A percentile compares a stretch with the other conserved stretches of the same genome.
Evolutionary conservation across 1,140 invertebrate genomes (phyloP).

Genomic region (Leptinotarsa undecemlineata): DNA sequence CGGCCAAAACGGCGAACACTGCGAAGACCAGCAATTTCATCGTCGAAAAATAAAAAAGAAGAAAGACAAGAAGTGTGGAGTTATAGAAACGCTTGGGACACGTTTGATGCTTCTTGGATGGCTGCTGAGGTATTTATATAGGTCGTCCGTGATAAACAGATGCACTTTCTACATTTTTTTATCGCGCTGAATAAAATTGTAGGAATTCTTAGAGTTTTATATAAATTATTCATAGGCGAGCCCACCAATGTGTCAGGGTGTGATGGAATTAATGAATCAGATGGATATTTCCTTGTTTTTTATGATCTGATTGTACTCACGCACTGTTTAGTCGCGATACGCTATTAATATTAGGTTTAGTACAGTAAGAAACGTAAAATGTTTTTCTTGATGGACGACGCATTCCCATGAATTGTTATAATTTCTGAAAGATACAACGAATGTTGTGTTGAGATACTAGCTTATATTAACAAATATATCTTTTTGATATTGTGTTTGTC

Average conservation of each 20-base stretch:
- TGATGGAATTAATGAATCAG: background rate
- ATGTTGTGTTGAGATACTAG: too few relatives aligned
- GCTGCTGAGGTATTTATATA: background rate
- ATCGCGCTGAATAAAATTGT: background rate
- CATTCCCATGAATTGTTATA: too few relatives aligned
- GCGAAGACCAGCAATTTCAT: conserved; percentile 38
- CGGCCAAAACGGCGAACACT: conserved; percentile 35
- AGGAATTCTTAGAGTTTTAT: background rate
- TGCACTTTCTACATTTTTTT: background rate
- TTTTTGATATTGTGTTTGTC: too few relatives aligned
- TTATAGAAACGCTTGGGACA: background rate
- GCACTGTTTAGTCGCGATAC: background rate
- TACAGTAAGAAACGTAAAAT: too few relatives aligned
- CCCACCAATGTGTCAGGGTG: background rate
- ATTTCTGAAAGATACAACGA: too few relatives aligned
- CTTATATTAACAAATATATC: too few relatives aligned
- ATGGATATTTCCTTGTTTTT: background rate
- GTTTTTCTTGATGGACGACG: too few relatives aligned
- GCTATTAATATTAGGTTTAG: too few relatives aligned
- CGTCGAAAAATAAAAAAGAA: background rate
- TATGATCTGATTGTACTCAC: background rate
- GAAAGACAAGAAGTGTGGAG: background rate
- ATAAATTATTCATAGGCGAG: background rate
- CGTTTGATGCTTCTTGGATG: background rate
- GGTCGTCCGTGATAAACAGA: background rate